Evolutionary conservation across 2,113 vertebrate species (phyloP).

Genomic region (Seriola rivoliana): DNA sequence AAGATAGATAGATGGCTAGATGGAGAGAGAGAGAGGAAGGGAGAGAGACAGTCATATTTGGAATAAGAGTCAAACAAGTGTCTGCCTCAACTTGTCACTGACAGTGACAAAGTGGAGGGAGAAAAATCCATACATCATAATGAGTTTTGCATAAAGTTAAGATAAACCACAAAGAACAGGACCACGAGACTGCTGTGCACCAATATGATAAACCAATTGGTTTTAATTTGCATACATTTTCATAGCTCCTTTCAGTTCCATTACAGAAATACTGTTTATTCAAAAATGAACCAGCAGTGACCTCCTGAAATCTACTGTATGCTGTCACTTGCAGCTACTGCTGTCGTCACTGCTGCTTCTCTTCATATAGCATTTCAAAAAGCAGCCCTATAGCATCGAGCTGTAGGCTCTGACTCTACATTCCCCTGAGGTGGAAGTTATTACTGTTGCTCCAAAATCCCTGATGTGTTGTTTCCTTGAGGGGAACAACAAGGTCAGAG

Average conservation of each 20-base stretch:
- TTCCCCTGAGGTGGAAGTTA: constrained; percentile 17
- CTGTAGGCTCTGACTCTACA: constrained; percentile 8
- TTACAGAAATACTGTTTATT: neutral
- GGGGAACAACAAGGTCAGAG: constrained; percentile 12
- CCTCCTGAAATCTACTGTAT: neutral
- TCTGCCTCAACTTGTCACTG: constrained; percentile 8
- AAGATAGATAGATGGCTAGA: neutral
- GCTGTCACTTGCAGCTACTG: neutral
- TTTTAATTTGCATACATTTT: neutral
- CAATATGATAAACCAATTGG: neutral
- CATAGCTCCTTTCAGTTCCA: neutral
- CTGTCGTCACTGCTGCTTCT: neutral
- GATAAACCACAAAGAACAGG: neutral
- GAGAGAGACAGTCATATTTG: constrained; percentile 11
- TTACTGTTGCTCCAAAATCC: constrained; percentile 7
- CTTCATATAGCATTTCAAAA: constrained; percentile 17
- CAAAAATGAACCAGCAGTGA: neutral
- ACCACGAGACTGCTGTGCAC: neutral
- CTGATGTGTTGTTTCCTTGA: constrained; percentile 29
- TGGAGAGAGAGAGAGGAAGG: neutral
- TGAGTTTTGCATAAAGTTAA: neutral
- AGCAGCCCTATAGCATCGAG: neutral
- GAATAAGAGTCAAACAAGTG: constrained; percentile 6
- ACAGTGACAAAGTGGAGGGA: neutral
- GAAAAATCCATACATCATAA: neutral